Evolutionary conservation across 2,113 vertebrate genomes (phyloP).

Genomic region (Phalacrocorax aristotelis): DNA sequence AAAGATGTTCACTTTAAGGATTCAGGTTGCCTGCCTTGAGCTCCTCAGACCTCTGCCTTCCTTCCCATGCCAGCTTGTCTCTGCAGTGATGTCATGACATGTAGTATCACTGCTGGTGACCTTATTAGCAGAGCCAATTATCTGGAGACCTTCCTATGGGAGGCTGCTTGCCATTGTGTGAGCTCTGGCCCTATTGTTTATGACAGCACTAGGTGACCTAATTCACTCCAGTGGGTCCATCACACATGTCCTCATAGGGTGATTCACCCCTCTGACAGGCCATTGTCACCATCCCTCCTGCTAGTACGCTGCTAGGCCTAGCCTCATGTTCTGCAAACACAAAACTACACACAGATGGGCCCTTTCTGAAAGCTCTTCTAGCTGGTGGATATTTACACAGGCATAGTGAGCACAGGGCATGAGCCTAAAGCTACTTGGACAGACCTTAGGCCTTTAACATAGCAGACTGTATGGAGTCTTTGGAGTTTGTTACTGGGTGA

Average conservation of each 20-base stretch:
- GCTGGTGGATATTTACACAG: neutral
- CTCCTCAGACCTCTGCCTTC: neutral
- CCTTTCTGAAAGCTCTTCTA: neutral
- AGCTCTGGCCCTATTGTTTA: neutral
- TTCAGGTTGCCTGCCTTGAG: neutral
- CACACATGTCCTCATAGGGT: neutral
- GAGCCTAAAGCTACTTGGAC: neutral
- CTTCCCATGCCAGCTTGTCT: neutral
- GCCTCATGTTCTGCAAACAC: neutral
- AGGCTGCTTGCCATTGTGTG: neutral
- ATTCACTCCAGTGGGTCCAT: neutral
- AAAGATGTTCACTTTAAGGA: neutral
- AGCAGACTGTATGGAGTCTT: neutral
- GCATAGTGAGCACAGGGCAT: neutral
- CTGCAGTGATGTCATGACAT: neutral
- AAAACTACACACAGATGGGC: neutral
- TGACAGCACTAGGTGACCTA: neutral
- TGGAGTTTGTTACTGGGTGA: neutral
- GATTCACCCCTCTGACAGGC: neutral
- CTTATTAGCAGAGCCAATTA: neutral
- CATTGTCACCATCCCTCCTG: neutral
- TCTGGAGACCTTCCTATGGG: neutral
- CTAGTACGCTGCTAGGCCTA: neutral
- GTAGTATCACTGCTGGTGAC: neutral
- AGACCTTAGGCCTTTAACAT: neutral